These are phyloP conservation scores for Corythaeola cristata DNA, from an alignment of 2,113 vertebrate species.

Conservation along the genomic window DNA sequence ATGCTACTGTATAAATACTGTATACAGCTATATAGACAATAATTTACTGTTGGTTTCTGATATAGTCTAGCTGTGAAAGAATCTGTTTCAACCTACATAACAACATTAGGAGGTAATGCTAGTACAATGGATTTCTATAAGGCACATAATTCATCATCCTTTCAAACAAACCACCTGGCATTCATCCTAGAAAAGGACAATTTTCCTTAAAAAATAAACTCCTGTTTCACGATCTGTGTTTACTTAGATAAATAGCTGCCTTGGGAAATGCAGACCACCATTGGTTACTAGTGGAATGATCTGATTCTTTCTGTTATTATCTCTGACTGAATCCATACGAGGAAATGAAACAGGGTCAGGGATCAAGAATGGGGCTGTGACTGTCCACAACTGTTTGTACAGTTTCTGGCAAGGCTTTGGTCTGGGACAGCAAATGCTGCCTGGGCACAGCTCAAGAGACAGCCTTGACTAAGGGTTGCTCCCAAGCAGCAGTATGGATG, in stretches of 20 bases:
- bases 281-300: neutral
- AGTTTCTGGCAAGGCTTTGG: neutral
- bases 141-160: conserved; percentile 15
- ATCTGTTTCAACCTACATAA: conserved; percentile 11
- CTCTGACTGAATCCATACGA: neutral
- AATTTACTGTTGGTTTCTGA: conserved; percentile 2
- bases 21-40: neutral
- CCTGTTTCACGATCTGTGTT: neutral
- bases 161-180: neutral
- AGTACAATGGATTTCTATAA: neutral
- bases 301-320: neutral
- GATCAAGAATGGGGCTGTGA: neutral
- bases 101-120: neutral
- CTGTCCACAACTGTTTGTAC: neutral
- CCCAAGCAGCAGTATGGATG: neutral
- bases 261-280: neutral
- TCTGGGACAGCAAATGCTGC: neutral
- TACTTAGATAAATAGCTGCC: neutral
- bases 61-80: neutral
- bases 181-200: conserved; percentile 20
- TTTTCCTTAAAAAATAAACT: conserved; percentile 14
- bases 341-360: neutral
- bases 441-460: neutral
- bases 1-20: neutral
- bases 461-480: neutral